Evolutionary conservation across 2,113 vertebrate species (phyloP), one percentile per base, ranked within the genome.

Genomic region (Desmodus rotundus): DNA sequence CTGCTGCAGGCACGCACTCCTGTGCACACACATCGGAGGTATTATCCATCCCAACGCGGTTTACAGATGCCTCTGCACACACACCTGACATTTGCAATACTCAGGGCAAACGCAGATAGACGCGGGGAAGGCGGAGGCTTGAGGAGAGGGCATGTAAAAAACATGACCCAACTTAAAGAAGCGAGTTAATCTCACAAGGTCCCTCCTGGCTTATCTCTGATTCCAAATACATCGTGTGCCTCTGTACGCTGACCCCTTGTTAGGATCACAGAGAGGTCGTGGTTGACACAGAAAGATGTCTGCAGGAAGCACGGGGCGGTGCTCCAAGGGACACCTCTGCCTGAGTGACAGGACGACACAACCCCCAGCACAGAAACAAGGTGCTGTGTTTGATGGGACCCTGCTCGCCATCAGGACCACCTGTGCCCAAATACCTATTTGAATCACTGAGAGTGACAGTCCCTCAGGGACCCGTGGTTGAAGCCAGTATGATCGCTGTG

Each of bases 361-460:
- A 87, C 70, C 56, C 74, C 45, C 87, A 87, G n/a, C n/a, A n/a
- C n/a, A n/a, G n/a, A n/a, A n/a, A n/a, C n/a, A n/a, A n/a, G 88
- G 52, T 77, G 56, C n/a, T 0, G 0, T 56, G 38, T 5, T 12
- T 0, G 13, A 3, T 22, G 20, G 89, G 78, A 83, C 47, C 36
- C 81, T 54, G 90, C 41, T 36, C 13, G 1, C 81, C 87, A 54
- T 87, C 31, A 12, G 10, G 77, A 38, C n/a, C 91, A 84, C 94
- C 95, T 97, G 83, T 45, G 80, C 54, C 78, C 80, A 87, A 61
- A 86, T 63, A 41, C 3, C 47, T 24, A 80, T 84, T 24, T 89
- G 68, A 94, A 58, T 81, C 83, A 47, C 82, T n/a, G 86, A 89
- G 87, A 95, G 63, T n/a, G n/a, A 70, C 56, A 61, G 84, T 43